Evolutionary conservation across 2,113 vertebrate species (phyloP), one percentile per base, ranked within the genome.

Genomic region (Dipodomys ordii): DNA sequence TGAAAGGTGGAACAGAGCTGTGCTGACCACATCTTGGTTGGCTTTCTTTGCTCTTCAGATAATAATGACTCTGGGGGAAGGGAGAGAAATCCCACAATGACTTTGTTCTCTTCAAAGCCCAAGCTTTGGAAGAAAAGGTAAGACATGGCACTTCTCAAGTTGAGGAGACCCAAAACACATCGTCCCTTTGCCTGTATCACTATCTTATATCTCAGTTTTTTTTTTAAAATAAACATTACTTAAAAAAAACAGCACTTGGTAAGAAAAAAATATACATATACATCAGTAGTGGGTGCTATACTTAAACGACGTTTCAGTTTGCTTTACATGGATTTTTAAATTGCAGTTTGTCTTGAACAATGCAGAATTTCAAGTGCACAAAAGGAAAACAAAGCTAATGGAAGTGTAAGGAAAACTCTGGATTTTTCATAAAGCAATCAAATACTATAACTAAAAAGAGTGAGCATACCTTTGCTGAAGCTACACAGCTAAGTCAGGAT

Each of bases 101-200:
- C 95, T 96, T 86, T 94, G 91, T 96, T 92, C 74, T 93, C 82
- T 94, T 92, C 86, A 88, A 96, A 94, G 71, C 25, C 35, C 0
- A 10, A 82, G n/a, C 92, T 67, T 86, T 7, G 9, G 67, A 74
- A 91, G 69, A 49, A 93, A 71, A 77, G 82, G 23, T 57, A 32
- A 79, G 49, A 78, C 73, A 79, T 82, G 82, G 53, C 30, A 67
- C 10, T 18, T 85, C 22, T 78, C 44, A 39, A 67, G 53, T 44
- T 57, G 90, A 74, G 15, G 60, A 18, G 25, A 35, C 62, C 64
- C 68, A 74, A 77, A 49, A 83, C 64, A 64, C 2, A 2, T 16
- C 19, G 2, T 30, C 19, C 27, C 30, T 91, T 5, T 67, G 60
- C 86, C 35, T 30, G 13, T 35, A 1, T 27, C 65, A n/a, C 67